Percentiles rank a stretch among this genome's conserved stretches.
Evolutionary conservation across 2,797 vertebrate species (phyloP).

Genomic region (Cyprinodon diabolis): DNA sequence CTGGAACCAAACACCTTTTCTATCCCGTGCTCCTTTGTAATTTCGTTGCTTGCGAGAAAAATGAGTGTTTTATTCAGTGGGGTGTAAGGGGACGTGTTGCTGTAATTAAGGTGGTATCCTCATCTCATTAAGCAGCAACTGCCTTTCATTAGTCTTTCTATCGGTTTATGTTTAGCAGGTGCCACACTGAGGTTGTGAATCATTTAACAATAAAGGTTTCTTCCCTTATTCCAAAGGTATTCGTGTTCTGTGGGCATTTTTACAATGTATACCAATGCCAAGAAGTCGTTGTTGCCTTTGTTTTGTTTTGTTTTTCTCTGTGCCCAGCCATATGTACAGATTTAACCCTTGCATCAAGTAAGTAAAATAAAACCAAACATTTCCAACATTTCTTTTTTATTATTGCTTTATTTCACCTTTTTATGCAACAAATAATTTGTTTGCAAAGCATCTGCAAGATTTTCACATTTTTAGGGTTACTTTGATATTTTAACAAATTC

Average conservation of each 20-base stretch:
- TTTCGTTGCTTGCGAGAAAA: constrained; percentile 23
- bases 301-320: constrained; percentile 23
- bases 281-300: constrained; percentile 76
- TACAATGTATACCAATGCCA: constrained; percentile 78
- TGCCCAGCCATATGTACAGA: constrained; percentile 79
- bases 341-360: constrained; percentile 62
- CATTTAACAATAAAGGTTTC: constrained; percentile 35
- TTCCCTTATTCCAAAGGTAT: constrained; percentile 73
- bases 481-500: no score
- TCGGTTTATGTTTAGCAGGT: constrained; percentile 31
- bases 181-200: constrained; percentile 21
- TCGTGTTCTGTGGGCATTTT: constrained; percentile 50
- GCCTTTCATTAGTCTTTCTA: constrained; percentile 28
- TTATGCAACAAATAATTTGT: background rate
- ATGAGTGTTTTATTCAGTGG: constrained; percentile 18
- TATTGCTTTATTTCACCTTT: background rate
- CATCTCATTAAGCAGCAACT: constrained; percentile 2
- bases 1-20: constrained; percentile 35
- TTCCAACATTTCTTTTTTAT: constrained; percentile 43
- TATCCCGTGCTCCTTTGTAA: constrained; percentile 21
- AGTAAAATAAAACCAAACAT: constrained; percentile 72
- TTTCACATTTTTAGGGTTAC: background rate
- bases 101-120: constrained; percentile 33
- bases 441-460: background rate
- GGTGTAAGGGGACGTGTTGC: constrained; percentile 21